Base-by-base conservation (phyloP, 2,888 invertebrate species). In the Loripinus fragilis region DNA sequence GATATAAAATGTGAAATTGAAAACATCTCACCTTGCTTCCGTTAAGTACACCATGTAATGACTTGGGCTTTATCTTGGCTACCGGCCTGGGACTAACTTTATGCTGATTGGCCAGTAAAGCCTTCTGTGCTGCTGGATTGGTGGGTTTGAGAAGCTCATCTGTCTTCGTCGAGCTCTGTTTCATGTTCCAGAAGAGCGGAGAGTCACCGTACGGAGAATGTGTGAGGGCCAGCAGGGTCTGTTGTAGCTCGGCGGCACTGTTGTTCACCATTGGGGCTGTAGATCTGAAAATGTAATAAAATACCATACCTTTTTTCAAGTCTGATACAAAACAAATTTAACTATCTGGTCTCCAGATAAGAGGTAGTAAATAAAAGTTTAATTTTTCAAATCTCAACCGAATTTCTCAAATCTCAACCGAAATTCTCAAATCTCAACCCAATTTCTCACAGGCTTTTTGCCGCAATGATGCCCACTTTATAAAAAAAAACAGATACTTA, bases 181-280 rank as follows among this genome's bases (percentile, higher is more conserved):
- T 90, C 45, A 97, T 92, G 90, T 97, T 97, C 89, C 96, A 96
- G 93, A 97, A 96, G 0, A 98, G 95, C 0, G 97, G 96, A 45
- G 96, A 96, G 92, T 98, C 97, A 0, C 98, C 98, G 91, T 97
- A 98, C 0, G 98, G 98, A 0, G 96, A 95, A 0, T 96, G 96
- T 0, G 96, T 96, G 52, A 97, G 94, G 20, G 91, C 89, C 55
- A 90, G 70, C 30, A 94, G 78, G 74, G 93, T 93, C 68, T 94
- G 93, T 80, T 94, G 93, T 48, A 96, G 95, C 74, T 97, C 93
- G 33, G 96, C 96, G 91, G 96, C 96, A 82, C 96, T 96, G 33
- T 81, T 83, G 25, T 83, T 76, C n/a, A 69, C 81, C 17, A 81
- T 69, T 20, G 83, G 74, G 41, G 75, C 72, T 10, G 78, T 66